Conservation (phyloP, 2,797 vertebrate genomes). For the Parambassis ranga region DNA sequence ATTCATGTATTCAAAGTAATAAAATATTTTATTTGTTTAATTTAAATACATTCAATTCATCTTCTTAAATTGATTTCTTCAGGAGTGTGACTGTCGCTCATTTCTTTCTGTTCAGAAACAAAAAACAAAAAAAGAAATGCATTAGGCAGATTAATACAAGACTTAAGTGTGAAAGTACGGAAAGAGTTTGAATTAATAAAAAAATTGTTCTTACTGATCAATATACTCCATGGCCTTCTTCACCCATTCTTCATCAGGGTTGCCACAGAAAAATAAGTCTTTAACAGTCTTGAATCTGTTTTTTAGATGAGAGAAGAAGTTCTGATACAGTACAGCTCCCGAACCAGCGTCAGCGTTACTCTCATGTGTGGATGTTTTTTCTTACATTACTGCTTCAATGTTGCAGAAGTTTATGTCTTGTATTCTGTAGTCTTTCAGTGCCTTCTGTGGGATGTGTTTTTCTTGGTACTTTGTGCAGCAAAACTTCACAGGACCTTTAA, state of each 20-base stretch:
- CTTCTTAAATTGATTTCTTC: background rate
- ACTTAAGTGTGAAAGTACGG: no score
- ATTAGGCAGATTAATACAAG: background rate
- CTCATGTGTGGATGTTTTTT: background rate
- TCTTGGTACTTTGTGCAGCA: slow-evolving; percentile 60
- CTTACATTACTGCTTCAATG: slow-evolving; percentile 64
- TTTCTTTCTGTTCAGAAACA: slow-evolving; percentile 18
- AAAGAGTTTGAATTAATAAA: no score
- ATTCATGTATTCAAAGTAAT: background rate
- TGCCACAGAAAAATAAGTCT: slow-evolving; percentile 35
- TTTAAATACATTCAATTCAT: background rate
- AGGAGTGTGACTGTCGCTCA: no score
- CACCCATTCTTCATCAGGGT: slow-evolving; percentile 45
- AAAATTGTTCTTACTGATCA: slow-evolving; percentile 18
- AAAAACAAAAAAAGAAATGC: background rate
- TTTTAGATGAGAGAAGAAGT: background rate
- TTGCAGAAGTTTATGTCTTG: slow-evolving; percentile 57
- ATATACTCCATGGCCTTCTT: background rate
- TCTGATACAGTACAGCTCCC: background rate
- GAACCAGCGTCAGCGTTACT: no score
- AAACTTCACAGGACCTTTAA: slow-evolving; percentile 14
- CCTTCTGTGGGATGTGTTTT: background rate
- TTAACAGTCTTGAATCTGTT: slow-evolving; percentile 53
- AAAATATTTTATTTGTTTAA: background rate
- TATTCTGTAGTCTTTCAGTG: slow-evolving; percentile 26